Percentiles rank a stretch among this genome's conserved stretches.
These are phyloP conservation scores for Budorcas taxicolor DNA, from an alignment of 2,113 vertebrate species.

Conservation along the genomic window DNA sequence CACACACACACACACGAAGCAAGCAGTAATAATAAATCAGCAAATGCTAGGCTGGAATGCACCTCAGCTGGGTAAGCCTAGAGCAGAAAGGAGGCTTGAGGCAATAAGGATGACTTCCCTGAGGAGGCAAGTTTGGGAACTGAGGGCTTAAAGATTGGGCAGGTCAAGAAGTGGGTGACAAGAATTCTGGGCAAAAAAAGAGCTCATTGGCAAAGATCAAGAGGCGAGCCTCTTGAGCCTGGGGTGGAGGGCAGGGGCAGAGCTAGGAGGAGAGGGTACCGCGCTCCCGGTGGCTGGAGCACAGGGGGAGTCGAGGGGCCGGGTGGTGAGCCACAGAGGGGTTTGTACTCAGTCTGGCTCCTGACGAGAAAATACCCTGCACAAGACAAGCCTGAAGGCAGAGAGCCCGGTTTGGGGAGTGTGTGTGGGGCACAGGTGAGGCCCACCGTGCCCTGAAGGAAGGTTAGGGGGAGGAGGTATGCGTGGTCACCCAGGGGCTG, in stretches of 20 bases:
- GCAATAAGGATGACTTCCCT: neutral
- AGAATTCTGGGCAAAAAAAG: neutral
- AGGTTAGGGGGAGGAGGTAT: neutral
- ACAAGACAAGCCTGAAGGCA: neutral
- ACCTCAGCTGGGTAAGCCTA: rapidly evolving
- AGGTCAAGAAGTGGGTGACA: neutral
- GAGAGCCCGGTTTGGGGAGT: neutral
- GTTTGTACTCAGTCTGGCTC: neutral
- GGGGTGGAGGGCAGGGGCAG: rapidly evolving
- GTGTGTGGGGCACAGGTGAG: rapidly evolving
- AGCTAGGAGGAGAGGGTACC: rapidly evolving
- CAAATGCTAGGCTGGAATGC: too few relatives aligned
- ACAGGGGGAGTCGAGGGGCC: too few relatives aligned
- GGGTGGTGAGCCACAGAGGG: neutral
- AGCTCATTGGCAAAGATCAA: rapidly evolving
- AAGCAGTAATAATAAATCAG: too few relatives aligned
- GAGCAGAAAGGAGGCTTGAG: neutral
- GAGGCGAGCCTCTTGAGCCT: neutral
- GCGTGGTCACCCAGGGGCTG: too few relatives aligned
- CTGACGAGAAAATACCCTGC: neutral
- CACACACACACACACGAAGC: neutral
- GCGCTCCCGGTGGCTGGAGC: neutral
- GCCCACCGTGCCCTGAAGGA: neutral
- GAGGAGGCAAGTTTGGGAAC: neutral
- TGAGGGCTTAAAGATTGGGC: neutral